These are phyloP conservation scores for Bradypodion ventrale DNA, from an alignment of 2,797 vertebrate species.

Conservation along the genomic window DNA sequence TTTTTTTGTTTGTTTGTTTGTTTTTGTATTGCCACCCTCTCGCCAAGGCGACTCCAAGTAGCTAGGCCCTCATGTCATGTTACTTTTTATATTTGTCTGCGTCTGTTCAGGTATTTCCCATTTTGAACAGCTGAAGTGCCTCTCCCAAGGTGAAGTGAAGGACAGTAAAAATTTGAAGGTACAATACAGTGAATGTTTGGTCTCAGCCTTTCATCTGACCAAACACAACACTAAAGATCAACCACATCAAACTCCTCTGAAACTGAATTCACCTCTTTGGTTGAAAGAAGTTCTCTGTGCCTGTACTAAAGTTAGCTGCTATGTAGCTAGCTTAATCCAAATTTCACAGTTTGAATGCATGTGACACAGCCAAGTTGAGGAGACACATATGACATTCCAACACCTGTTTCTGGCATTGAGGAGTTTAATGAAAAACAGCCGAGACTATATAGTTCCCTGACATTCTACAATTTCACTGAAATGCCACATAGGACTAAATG, in stretches of 20 bases:
- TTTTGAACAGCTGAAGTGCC: too few species aligned
- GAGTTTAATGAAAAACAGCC: not conserved
- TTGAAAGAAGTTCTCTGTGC: not conserved
- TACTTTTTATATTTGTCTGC: too few species aligned
- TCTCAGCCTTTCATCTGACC: too few species aligned
- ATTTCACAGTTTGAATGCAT: not conserved
- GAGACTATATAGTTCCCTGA: not conserved
- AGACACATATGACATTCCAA: not conserved
- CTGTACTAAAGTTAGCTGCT: not conserved
- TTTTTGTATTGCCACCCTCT: too few species aligned
- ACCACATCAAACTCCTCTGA: not conserved
- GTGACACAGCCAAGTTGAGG: not conserved
- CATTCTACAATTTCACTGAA: not conserved
- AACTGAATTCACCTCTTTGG: not conserved
- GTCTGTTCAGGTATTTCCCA: too few species aligned
- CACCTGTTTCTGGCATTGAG: not conserved
- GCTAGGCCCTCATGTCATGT: too few species aligned
- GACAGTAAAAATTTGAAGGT: too few species aligned
- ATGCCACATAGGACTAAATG: not conserved
- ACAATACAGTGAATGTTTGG: too few species aligned
- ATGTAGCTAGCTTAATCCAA: not conserved
- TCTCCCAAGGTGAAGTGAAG: too few species aligned
- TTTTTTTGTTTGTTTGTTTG: too few species aligned
- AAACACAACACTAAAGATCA: too few species aligned
- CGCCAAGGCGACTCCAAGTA: too few species aligned